Conservation (phyloP, 2,113 vertebrate species). For the Stercorarius parasiticus region DNA sequence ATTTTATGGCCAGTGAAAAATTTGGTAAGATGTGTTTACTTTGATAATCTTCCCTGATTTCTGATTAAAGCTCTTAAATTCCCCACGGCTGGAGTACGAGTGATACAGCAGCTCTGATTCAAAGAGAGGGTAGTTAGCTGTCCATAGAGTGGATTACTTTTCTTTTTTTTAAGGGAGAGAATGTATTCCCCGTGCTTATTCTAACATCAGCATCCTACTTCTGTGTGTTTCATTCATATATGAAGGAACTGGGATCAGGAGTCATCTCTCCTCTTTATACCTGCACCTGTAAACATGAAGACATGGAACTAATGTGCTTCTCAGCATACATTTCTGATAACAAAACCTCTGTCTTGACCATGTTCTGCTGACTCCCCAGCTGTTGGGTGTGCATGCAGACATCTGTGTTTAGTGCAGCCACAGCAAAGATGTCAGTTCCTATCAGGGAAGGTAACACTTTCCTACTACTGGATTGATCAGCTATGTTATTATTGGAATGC, state of each 20-base stretch:
- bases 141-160: neutral
- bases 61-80: neutral
- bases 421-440: neutral
- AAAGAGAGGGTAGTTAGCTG: neutral
- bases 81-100: neutral
- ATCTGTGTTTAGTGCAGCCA: neutral
- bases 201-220: neutral
- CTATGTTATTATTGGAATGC: neutral
- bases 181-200: neutral
- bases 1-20: neutral
- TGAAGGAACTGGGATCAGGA: neutral
- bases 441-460: neutral
- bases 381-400: neutral
- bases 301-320: neutral
- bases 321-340: neutral
- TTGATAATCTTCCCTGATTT: neutral
- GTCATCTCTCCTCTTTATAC: neutral
- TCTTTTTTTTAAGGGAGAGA: neutral
- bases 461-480: neutral
- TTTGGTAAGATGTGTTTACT: neutral
- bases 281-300: neutral
- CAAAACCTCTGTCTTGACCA: neutral
- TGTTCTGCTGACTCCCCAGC: neutral
- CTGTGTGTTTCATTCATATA: neutral
- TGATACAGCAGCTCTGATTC: neutral